Conservation (phyloP, 2,113 vertebrate species). For the Himantopus leucocephalus region DNA sequence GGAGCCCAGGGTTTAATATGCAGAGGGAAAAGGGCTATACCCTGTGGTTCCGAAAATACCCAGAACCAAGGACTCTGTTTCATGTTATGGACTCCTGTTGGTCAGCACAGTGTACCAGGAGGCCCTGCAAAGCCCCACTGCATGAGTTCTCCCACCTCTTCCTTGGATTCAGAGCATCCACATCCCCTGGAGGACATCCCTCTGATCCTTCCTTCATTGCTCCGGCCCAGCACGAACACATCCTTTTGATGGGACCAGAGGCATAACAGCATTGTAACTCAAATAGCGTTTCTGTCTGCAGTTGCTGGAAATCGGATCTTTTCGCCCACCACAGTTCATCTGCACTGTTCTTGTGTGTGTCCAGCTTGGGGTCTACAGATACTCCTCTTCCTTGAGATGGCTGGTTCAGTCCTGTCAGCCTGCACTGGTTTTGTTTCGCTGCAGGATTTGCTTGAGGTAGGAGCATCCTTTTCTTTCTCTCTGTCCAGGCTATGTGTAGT, state of each 20-base stretch:
- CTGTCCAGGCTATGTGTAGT: not conserved
- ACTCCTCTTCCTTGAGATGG: not conserved
- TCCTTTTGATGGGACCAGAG: not conserved
- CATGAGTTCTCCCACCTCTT: not conserved
- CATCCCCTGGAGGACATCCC: not conserved
- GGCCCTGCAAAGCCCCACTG: not conserved
- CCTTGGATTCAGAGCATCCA: not conserved
- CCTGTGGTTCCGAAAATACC: not conserved
- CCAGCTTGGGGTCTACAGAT: not conserved
- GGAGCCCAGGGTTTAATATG: not conserved
- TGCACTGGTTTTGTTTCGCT: not conserved
- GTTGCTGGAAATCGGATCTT: not conserved
- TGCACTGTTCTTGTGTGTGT: not conserved
- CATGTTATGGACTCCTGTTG: not conserved
- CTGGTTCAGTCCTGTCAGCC: not conserved
- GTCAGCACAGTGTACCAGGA: not conserved
- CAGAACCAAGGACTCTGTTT: not conserved
- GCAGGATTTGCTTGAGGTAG: not conserved
- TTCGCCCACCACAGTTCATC: not conserved
- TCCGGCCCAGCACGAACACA: fast-evolving
- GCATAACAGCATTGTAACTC: not conserved
- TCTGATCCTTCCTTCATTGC: not conserved
- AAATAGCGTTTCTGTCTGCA: not conserved
- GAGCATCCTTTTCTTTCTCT: not conserved
- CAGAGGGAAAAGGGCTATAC: not conserved